Conservation (phyloP, 37 sponge, comb jelly and placozoan genomes). For the Hormiphora californensis region DNA sequence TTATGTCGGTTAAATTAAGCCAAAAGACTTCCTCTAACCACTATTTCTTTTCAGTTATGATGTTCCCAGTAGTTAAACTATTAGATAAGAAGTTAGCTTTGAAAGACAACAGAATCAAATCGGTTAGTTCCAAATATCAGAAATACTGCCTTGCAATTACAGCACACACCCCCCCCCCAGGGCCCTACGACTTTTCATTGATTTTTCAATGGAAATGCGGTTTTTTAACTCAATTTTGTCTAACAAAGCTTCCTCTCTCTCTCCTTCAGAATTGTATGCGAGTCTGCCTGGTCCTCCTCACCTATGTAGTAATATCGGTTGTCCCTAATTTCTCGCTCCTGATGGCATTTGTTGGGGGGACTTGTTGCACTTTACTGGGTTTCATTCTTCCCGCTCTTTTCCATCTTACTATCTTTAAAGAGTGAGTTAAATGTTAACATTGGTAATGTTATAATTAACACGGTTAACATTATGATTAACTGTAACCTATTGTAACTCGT, state of each 20-base stretch:
- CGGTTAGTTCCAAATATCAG: neutral
- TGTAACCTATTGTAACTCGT: too few species aligned
- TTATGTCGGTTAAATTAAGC: too few species aligned
- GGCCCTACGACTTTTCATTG: too few species aligned
- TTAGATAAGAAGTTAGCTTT: constrained; percentile 65
- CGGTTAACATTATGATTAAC: too few species aligned
- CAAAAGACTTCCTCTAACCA: neutral
- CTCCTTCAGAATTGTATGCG: constrained; percentile 64
- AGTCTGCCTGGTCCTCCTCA: constrained; percentile 64
- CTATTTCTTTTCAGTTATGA: constrained; percentile 71
- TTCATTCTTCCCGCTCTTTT: constrained; percentile 95
- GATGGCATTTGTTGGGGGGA: constrained; percentile 89
- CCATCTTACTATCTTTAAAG: constrained; percentile 60
- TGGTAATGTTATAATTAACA: too few species aligned
- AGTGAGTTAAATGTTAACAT: too few species aligned
- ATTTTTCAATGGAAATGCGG: neutral
- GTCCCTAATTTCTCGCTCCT: constrained; percentile 88
- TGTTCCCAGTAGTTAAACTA: constrained; percentile 87
- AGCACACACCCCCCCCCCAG: too few species aligned
- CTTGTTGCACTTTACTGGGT: constrained; percentile 82
- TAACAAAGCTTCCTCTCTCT: neutral
- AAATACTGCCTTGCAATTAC: neutral
- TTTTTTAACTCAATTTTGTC: neutral
- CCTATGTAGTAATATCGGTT: constrained; percentile 64
- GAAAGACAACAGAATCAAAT: neutral